phyloP scores from a whole-genome alignment of 1,140 invertebrate genomes.

The Bombus soroeensis region DNA sequence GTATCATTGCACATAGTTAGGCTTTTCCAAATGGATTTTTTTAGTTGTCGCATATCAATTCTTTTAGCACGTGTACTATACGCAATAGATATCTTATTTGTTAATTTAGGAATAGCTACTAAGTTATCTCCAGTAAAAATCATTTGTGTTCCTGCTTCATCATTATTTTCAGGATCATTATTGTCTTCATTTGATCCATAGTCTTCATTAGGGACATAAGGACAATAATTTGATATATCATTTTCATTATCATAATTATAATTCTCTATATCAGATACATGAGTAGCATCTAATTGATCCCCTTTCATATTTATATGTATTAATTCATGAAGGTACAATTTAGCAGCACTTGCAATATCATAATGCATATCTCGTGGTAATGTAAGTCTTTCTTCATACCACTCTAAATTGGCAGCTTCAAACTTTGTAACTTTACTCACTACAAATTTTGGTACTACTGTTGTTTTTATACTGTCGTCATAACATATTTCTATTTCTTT shows the following conservation, averaged over 20 bases:
- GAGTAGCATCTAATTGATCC: slow-evolving; percentile 31
- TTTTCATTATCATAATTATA: slow-evolving; percentile 84
- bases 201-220: slow-evolving; percentile 75
- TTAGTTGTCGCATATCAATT: slow-evolving; percentile 91
- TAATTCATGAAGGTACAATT: slow-evolving; percentile 61
- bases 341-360: slow-evolving; percentile 53
- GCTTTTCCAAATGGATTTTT: slow-evolving; percentile 87
- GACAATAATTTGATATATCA: slow-evolving; percentile 83
- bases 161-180: slow-evolving; percentile 75
- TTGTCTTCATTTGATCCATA: slow-evolving; percentile 77
- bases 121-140: slow-evolving; percentile 83
- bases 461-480: slow-evolving; percentile 47
- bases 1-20: slow-evolving; percentile 66
- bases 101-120: slow-evolving; percentile 83
- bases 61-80: slow-evolving; percentile 91
- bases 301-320: slow-evolving; percentile 31
- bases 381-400: slow-evolving; percentile 70
- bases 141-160: slow-evolving; percentile 66
- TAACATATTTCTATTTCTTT: slow-evolving; percentile 68
- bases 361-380: slow-evolving; percentile 68
- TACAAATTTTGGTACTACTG: slow-evolving; percentile 51
- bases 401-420: slow-evolving; percentile 59
- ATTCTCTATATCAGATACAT: slow-evolving; percentile 72
- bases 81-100: slow-evolving; percentile 86
- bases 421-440: slow-evolving; percentile 37